phyloP scores from a whole-genome alignment of 2,888 invertebrate genomes.

The Hesperia comma region DNA sequence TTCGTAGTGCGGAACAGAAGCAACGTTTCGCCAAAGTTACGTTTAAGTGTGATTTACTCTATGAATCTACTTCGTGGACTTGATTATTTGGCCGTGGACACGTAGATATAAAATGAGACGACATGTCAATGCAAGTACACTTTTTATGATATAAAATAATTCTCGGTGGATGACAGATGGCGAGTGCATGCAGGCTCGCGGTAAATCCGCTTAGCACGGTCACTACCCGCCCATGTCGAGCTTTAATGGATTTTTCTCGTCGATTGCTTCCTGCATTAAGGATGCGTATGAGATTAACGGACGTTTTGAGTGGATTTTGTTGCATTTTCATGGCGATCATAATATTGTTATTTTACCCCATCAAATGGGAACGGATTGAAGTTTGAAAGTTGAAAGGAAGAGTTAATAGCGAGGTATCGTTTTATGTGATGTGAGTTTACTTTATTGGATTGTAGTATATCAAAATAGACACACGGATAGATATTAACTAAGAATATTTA shows the following conservation, averaged over 20 bases:
- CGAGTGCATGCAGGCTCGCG: conserved; percentile 53
- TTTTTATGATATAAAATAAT: conserved; percentile 18
- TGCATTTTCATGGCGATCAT: conserved; percentile 10
- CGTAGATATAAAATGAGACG: too few relatives aligned
- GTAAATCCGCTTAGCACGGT: conserved; percentile 82
- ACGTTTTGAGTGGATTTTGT: conserved; percentile 12
- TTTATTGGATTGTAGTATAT: too few relatives aligned
- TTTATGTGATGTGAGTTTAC: too few relatives aligned
- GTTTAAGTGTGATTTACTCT: too few relatives aligned
- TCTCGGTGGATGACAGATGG: conserved; percentile 26
- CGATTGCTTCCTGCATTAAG: conserved; percentile 70
- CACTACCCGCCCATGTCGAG: conserved; percentile 66
- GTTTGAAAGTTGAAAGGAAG: background rate
- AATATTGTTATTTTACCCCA: background rate
- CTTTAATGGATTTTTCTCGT: conserved; percentile 79
- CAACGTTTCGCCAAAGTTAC: too few relatives aligned
- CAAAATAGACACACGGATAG: too few relatives aligned
- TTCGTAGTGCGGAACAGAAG: too few relatives aligned
- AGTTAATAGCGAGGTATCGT: too few relatives aligned
- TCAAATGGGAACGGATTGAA: background rate
- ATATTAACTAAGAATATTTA: too few relatives aligned
- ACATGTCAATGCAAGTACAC: background rate
- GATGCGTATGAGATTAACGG: conserved; percentile 50
- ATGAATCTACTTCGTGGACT: too few relatives aligned
- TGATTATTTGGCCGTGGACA: too few relatives aligned